Evolutionary conservation across 1,140 invertebrate genomes (phyloP), one percentile per base, ranked within the genome.

Genomic region (Lasioglossum baleicum): DNA sequence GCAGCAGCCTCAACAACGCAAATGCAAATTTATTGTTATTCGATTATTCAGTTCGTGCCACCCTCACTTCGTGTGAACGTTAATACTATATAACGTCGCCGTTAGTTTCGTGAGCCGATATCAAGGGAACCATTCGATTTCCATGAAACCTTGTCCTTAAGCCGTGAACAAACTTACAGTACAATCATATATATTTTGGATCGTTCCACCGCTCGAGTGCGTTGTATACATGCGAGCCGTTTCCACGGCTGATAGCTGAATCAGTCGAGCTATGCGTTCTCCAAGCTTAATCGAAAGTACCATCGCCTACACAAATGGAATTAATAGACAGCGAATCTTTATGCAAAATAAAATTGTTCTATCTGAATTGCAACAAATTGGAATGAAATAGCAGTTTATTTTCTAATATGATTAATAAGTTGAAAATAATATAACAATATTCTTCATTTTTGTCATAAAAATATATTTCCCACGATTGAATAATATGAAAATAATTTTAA

Each of bases 1-100:
- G 81, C 86, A 88, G 84, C 83, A 75, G 85, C 90, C 90, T 81
- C 90, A 90, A 90, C 89, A 91, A 90, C 90, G 90, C 88, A 89
- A 91, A 92, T 92, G 89, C 91, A 92, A 92, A 92, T 91, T 92
- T 92, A 92, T 92, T 90, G 90, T 92, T 91, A 92, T 92, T 93
- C 89, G 90, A 93, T 93, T 92, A 92, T 89, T 90, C 90, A 90
- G 90, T 90, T 88, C 87, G 87, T 83, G 51, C 51, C 17, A 88
- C 78, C 86, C 87, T 83, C 89, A 88, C 88, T 90, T 87, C 87
- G 78, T 74, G 80, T 74, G 84, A 88, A 91, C 89, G 88, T 90
- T 92, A 90, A 92, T 92, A 90, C 87, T 88, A 74, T 88, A 88
- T 89, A 89, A 89, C 91, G 79, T 83, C 79, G 68, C 63, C 68